Percentiles rank a stretch among this genome's conserved stretches.
These are phyloP conservation scores for Acrobasis repandana DNA, from an alignment of 2,888 invertebrate genomes.

Conservation along the genomic window DNA sequence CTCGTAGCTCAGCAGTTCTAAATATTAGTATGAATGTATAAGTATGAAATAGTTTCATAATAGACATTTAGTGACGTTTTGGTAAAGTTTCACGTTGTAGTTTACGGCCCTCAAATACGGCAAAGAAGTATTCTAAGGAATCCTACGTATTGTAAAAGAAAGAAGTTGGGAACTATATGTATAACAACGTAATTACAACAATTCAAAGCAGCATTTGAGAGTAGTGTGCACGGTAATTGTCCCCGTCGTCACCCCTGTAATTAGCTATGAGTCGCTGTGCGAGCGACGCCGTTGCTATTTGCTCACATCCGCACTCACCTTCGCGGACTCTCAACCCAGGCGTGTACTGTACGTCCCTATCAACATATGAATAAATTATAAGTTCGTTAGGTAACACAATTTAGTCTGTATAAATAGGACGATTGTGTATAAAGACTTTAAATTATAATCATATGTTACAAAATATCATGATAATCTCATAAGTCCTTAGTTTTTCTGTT, in stretches of 20 bases:
- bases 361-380: slow-evolving; percentile 7
- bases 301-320: slow-evolving; percentile 39
- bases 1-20: neutral
- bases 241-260: slow-evolving; percentile 44
- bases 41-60: too few species aligned
- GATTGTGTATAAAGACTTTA: too few species aligned
- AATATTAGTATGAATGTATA: too few species aligned
- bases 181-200: neutral
- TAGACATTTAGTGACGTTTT: too few species aligned
- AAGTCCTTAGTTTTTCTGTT: too few species aligned
- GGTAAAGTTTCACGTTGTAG: too few species aligned
- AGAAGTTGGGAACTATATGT: too few species aligned
- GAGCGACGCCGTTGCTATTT: slow-evolving; percentile 45
- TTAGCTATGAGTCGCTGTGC: slow-evolving; percentile 44
- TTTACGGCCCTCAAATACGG: too few species aligned
- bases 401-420: neutral
- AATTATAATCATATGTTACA: too few species aligned
- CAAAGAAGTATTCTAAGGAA: too few species aligned
- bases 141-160: too few species aligned
- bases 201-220: slow-evolving; percentile 26
- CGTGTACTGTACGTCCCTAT: slow-evolving; percentile 9
- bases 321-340: slow-evolving; percentile 32
- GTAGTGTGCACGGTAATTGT: slow-evolving; percentile 13
- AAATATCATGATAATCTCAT: too few species aligned
- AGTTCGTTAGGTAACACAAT: slow-evolving; percentile 6